phyloP scores from a whole-genome alignment of 2,888 invertebrate genomes.

The Ashinkailepas kermadecensis region DNA sequence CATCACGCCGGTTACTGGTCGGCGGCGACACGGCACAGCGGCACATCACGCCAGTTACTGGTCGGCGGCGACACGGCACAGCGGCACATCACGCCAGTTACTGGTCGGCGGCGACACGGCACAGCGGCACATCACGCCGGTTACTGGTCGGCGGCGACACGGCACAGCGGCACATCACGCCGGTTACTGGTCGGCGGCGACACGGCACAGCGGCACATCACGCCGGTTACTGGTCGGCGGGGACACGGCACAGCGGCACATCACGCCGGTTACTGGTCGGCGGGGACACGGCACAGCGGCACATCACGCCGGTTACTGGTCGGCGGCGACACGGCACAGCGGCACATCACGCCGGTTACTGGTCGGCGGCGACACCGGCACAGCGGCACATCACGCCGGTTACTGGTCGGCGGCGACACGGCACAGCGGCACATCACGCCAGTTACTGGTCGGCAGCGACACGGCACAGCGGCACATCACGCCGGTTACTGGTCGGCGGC shows the following conservation, averaged over 20 bases:
- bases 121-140: not conserved
- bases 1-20: not conserved
- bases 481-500: too few relatives aligned
- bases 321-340: not conserved
- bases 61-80: not conserved
- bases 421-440: not conserved
- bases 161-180: not conserved
- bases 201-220: not conserved
- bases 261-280: too few relatives aligned
- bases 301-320: not conserved
- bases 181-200: too few relatives aligned
- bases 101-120: not conserved
- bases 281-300: not conserved
- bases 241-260: not conserved
- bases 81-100: not conserved
- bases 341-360: not conserved
- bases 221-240: too few relatives aligned
- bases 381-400: not conserved
- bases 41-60: not conserved
- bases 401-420: too few relatives aligned
- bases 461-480: not conserved
- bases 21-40: not conserved
- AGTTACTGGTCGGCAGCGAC: too few relatives aligned
- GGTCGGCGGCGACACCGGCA: not conserved
- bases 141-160: too few relatives aligned